Base-by-base conservation (phyloP, 2,797 vertebrate species). In the Microchirus variegatus region DNA sequence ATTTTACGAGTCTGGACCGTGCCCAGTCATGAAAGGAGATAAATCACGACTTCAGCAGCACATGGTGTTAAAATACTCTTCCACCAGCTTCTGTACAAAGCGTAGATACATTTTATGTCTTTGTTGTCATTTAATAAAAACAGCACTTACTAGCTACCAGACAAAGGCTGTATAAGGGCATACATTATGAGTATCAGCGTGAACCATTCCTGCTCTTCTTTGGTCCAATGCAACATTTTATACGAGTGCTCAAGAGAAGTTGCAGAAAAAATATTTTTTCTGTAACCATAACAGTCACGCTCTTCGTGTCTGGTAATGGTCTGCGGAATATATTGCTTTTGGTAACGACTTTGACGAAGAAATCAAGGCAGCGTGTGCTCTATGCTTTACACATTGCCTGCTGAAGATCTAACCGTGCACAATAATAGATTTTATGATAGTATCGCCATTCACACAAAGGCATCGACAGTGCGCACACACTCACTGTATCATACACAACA, bases 201-300 rank as follows among this genome's bases (percentile, higher is more conserved):
- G 56, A 75, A 65, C 44, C 18, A 35, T 74, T 81, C 59, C 67
- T 72, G 59, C 53, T 70, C 59, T 42, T 78, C 76, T 80, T 84
- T 82, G 72, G 66, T 71, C 75, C 64, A 73, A 75, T 75, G 73
- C 59, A 81, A 61, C 63, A 66, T 83, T 85, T 87, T 76, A 84
- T 79, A 81, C 57, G 73, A 46, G 62, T 53, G 70, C 76, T 78
- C 52, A 51, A 65, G 77, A 70, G 31, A 31, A 31, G 31, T 31
- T 37, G 77, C 67, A 70, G 75, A 88, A 84, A 84, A 87, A 82
- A 86, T 82, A 82, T 79, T 77, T 79, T 79, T 78, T 79, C 74
- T 84, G 86, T 89, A 84, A 88, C 81, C 82, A 88, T 84, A 89
- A 87, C 81, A 90, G 76, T 79, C 40, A 40, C 63, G 19, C 61